Percentiles rank a stretch among this genome's conserved stretches.
Evolutionary conservation across 2,888 invertebrate genomes (phyloP).

Genomic region (Diaperis boleti): DNA sequence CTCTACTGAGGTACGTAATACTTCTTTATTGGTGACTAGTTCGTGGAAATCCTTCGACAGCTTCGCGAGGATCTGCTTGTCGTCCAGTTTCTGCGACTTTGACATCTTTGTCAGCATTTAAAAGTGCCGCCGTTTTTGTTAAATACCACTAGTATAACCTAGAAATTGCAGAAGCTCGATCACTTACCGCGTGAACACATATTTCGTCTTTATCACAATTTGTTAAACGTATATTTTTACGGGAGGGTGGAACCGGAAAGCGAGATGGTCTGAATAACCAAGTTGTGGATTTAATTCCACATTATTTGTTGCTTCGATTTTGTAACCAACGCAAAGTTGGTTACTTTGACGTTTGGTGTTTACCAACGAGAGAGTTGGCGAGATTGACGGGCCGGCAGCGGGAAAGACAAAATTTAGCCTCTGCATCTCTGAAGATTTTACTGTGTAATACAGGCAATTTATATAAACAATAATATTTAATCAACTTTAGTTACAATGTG

Average conservation of each 20-base stretch:
- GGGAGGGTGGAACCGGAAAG: background rate
- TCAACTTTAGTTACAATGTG: too few species aligned
- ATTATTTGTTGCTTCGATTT: conserved; percentile 8
- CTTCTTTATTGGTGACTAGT: conserved; percentile 59
- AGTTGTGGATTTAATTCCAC: background rate
- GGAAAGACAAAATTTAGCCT: background rate
- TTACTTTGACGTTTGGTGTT: background rate
- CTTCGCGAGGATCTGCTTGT: conserved; percentile 53
- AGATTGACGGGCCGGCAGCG: background rate
- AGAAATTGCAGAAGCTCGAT: conserved; percentile 7
- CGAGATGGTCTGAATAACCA: background rate
- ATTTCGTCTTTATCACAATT: conserved; percentile 10
- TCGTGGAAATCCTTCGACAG: conserved; percentile 63
- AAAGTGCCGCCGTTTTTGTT: conserved; percentile 43
- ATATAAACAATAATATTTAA: too few species aligned
- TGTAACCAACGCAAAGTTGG: conserved; percentile 18
- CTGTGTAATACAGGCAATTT: too few species aligned
- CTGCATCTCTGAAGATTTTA: too few species aligned
- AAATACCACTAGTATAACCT: conserved; percentile 22
- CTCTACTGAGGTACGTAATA: conserved; percentile 57
- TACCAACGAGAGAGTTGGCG: background rate
- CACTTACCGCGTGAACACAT: conserved; percentile 21
- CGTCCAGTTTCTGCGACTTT: conserved; percentile 52
- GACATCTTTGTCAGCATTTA: conserved; percentile 50
- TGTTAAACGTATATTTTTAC: conserved; percentile 8